Evolutionary conservation across 2,888 invertebrate species (phyloP), one percentile per base, ranked within the genome.

Genomic region (Muschampia plurimacula): DNA sequence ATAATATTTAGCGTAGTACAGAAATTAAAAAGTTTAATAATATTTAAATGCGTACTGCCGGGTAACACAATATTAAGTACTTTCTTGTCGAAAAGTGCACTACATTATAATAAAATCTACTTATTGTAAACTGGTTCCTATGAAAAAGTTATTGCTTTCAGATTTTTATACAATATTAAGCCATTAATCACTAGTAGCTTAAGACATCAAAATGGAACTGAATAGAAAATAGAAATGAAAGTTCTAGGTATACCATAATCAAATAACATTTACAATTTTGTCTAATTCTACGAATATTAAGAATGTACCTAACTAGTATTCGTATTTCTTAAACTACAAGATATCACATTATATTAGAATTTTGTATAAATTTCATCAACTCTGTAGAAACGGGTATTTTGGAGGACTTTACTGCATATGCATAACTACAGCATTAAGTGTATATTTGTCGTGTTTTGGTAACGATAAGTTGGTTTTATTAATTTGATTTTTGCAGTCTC

Each of bases 341-440:
- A 88, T 93, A 93, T 93, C 93, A 93, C 92, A 93, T 90, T 89
- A 90, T 79, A 86, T 93, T 93, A 93, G 92, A 93, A 92, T 93
- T 78, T 91, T 90, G 91, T 92, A 90, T 88, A 89, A 74, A 76
- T 74, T 68, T 59, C 70, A 72, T 74, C 73, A 69, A 73, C 15
- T 75, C 73, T 76, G 71, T 77, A 74, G 7, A 74, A 76, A 77
- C 69, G 75, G 72, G 63, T 68, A 73, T 65, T 70, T 72, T 8
- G 15, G n/a, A 22, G n/a, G 15, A 55, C 12, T 32, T 1, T 10
- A 15, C 10, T 15, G 15, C 15, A 2, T 52, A 52, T 22, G 52
- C 22, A 52, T 22, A 3, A 22, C 8, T 15, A 2, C 9, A 22
- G 0, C 3, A 2, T 1, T 7, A 41, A 9, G 1, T 41, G 1